phyloP scores from a whole-genome alignment of 30 jellyfish, hydroid and myxozoan species.

The Pseudorhiza aurosa region DNA sequence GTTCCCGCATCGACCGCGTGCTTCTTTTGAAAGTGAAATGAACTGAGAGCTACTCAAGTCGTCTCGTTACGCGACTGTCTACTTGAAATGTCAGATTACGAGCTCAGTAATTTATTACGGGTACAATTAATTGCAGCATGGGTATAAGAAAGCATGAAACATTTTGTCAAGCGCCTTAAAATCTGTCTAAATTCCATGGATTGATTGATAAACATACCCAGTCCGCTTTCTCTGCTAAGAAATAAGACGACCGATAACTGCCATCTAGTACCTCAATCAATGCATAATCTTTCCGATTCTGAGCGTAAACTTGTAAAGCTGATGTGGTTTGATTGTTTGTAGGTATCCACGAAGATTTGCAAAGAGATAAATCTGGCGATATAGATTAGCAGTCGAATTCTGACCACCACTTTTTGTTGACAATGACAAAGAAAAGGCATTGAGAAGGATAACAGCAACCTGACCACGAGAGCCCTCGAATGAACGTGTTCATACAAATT shows the following conservation, averaged over 20 bases:
- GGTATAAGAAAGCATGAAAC: not conserved
- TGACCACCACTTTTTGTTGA: too few species aligned
- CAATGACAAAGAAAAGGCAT: too few species aligned
- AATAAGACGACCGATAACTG: not conserved
- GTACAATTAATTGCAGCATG: not conserved
- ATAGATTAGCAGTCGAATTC: too few species aligned
- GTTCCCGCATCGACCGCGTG: too few species aligned
- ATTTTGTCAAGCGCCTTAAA: too few species aligned
- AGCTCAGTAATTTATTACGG: too few species aligned
- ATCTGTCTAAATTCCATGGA: conserved; percentile 5
- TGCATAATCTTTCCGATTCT: not conserved
- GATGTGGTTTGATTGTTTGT: not conserved
- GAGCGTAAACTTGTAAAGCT: not conserved
- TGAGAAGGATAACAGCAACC: too few species aligned
- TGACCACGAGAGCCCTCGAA: too few species aligned
- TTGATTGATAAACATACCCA: conserved; percentile 33
- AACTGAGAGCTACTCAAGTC: too few species aligned
- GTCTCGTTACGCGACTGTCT: not conserved
- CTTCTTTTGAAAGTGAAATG: too few species aligned
- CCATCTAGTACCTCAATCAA: not conserved
- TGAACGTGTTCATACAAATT: too few species aligned
- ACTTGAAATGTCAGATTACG: not conserved
- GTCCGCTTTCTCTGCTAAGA: conserved; percentile 13
- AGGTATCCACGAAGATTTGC: not conserved
- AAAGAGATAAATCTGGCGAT: not conserved